Conservation (phyloP, 2,888 invertebrate species). For the Perizoma flavofasciatum region DNA sequence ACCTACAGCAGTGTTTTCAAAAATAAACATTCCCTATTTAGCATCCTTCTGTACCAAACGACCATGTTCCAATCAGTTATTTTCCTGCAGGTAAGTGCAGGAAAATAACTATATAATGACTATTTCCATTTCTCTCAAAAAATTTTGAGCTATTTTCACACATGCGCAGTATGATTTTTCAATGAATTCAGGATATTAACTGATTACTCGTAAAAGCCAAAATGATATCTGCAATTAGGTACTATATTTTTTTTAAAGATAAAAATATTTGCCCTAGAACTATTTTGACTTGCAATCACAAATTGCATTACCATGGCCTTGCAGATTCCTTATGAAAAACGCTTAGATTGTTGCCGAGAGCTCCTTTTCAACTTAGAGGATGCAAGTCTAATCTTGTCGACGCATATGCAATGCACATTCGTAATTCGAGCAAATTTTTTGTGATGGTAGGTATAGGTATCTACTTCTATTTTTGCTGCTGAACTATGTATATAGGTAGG, state of each 20-base stretch:
- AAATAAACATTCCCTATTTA: constrained; percentile 13
- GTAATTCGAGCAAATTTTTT: neutral
- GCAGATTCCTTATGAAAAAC: constrained; percentile 22
- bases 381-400: neutral
- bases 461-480: neutral
- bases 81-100: neutral
- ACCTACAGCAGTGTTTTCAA: constrained; percentile 17
- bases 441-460: neutral
- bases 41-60: neutral
- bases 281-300: constrained; percentile 15
- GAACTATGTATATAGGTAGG: no score
- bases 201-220: no score
- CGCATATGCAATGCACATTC: neutral
- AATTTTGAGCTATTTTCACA: no score
- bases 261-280: constrained; percentile 9
- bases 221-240: no score
- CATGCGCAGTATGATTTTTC: no score
- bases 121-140: no score
- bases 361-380: neutral
- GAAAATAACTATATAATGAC: no score
- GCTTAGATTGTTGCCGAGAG: constrained; percentile 7
- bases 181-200: no score
- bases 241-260: neutral
- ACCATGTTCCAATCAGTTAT: neutral
- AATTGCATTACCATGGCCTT: constrained; percentile 24